A percentile compares a stretch with the other conserved stretches of the same genome.
phyloP scores from a whole-genome alignment of 2,888 invertebrate species.

The Sarcophaga subvicina region DNA sequence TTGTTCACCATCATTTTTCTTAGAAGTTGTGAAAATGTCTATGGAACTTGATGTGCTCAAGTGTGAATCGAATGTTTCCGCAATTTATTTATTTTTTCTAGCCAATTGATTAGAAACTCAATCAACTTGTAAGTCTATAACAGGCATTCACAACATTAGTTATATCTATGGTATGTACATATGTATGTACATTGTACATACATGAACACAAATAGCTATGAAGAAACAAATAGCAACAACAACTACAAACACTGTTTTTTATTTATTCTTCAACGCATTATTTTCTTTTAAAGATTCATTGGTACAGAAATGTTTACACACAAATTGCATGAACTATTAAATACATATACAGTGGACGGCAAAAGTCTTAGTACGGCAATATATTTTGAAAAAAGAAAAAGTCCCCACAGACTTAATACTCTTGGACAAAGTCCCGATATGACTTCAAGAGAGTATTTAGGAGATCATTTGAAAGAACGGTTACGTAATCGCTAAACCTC shows the following conservation, averaged over 20 bases:
- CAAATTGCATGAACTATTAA: background rate
- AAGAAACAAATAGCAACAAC: constrained; percentile 11
- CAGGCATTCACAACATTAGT: constrained; percentile 65
- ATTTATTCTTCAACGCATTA: background rate
- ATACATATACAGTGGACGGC: background rate
- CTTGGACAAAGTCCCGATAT: no score
- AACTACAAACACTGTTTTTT: background rate
- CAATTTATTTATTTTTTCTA: constrained; percentile 72
- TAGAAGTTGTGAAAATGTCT: constrained; percentile 42
- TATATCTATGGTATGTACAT: constrained; percentile 15
- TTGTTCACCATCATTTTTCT: no score
- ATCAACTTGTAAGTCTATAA: constrained; percentile 72
- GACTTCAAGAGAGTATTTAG: no score
- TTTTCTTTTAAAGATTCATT: constrained; percentile 11
- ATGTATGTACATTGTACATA: background rate
- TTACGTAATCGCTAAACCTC: no score
- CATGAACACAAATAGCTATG: constrained; percentile 2
- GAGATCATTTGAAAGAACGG: no score
- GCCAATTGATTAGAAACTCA: constrained; percentile 72
- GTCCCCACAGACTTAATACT: no score
- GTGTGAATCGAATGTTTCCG: constrained; percentile 72
- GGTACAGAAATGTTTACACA: constrained; percentile 11
- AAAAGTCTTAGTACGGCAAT: no score
- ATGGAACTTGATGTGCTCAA: constrained; percentile 68
- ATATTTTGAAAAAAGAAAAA: no score